Evolutionary conservation across 1,140 invertebrate species (phyloP).

Genomic region (Bradynema listronoti): DNA sequence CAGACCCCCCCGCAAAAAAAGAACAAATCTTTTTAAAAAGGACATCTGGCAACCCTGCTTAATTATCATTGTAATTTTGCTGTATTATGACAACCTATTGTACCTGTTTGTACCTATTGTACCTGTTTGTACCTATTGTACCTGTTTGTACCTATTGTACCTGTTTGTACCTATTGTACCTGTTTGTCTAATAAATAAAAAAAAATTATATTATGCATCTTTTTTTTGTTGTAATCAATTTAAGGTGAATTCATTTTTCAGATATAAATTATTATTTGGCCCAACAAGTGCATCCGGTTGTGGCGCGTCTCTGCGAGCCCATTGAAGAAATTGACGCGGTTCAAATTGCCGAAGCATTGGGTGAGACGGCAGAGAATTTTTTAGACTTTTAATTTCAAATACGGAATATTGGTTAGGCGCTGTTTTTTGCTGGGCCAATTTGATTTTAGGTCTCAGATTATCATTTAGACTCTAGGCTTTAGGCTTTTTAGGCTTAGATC

Average conservation of each 20-base stretch:
- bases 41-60: too few species aligned
- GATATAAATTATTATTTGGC: slow-evolving; percentile 61
- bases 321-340: slow-evolving; percentile 85
- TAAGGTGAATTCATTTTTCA: slow-evolving; percentile 21
- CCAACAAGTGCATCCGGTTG: slow-evolving; percentile 77
- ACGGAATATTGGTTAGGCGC: slow-evolving; percentile 3
- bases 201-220: neutral
- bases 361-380: slow-evolving; percentile 56
- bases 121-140: too few species aligned
- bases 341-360: slow-evolving; percentile 79
- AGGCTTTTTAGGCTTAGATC: slow-evolving; percentile 2
- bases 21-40: too few species aligned
- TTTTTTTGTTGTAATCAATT: too few species aligned
- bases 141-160: too few species aligned
- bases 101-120: too few species aligned
- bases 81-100: too few species aligned
- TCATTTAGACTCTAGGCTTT: neutral
- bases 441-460: neutral
- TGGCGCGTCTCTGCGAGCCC: slow-evolving; percentile 84
- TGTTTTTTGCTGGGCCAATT: neutral
- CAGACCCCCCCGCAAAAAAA: too few species aligned
- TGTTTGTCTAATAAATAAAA: too few species aligned
- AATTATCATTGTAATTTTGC: too few species aligned
- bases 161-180: too few species aligned
- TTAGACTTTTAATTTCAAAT: slow-evolving; percentile 5